Conservation (phyloP, 2,888 invertebrate genomes). For the Caenorhabditis japonica region DNA sequence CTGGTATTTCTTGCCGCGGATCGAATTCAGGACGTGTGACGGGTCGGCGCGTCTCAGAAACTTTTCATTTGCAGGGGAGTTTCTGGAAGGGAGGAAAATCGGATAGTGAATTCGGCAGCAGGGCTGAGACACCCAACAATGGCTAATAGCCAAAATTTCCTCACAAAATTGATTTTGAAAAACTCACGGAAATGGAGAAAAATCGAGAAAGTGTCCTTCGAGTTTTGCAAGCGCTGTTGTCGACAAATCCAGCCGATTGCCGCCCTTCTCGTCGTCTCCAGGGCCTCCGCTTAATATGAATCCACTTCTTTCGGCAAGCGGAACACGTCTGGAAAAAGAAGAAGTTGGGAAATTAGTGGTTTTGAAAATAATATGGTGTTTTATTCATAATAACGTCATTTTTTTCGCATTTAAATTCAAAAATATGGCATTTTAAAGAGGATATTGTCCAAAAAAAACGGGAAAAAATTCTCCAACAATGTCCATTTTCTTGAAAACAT, state of each 20-base stretch:
- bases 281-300: slow-evolving; percentile 28
- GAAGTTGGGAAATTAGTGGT: too few species aligned
- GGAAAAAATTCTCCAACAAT: too few species aligned
- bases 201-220: slow-evolving; percentile 37
- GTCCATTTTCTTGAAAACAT: too few species aligned
- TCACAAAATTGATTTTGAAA: neutral
- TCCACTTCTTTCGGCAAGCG: slow-evolving; percentile 38
- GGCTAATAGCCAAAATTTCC: too few species aligned
- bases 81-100: slow-evolving; percentile 1
- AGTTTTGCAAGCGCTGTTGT: slow-evolving; percentile 8
- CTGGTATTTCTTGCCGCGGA: slow-evolving; percentile 34
- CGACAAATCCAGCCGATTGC: slow-evolving; percentile 1
- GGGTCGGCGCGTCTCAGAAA: slow-evolving; percentile 32
- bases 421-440: too few species aligned
- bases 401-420: too few species aligned
- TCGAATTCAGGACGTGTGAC: neutral
- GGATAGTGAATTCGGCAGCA: too few species aligned
- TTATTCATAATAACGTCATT: too few species aligned
- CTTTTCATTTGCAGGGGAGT: slow-evolving; percentile 33
- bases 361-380: too few species aligned
- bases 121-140: too few species aligned
- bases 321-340: slow-evolving; percentile 27
- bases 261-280: slow-evolving; percentile 14
- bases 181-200: slow-evolving; percentile 36
- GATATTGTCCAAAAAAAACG: too few species aligned